Percentiles rank a stretch among this genome's conserved stretches.
Conservation (phyloP, 2,797 vertebrate species). For the Lateolabrax maculatus region DNA sequence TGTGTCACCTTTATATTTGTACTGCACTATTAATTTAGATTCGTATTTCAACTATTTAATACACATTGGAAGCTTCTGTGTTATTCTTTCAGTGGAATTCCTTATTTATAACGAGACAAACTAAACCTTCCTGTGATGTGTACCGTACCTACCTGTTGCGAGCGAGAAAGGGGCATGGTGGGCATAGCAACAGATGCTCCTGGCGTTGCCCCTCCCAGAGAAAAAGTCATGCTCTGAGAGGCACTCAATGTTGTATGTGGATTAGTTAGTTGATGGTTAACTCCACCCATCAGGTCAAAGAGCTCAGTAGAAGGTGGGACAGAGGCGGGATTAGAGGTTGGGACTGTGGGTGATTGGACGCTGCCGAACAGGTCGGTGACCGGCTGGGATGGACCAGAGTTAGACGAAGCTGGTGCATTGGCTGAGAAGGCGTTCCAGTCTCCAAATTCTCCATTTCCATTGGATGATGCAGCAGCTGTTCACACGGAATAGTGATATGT, state of each 20-base stretch:
- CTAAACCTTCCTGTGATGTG: neutral
- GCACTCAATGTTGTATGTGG: slow-evolving; percentile 89
- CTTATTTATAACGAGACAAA: neutral
- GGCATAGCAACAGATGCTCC: slow-evolving; percentile 69
- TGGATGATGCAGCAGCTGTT: slow-evolving; percentile 86
- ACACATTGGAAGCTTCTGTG: neutral
- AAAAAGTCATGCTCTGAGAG: slow-evolving; percentile 97
- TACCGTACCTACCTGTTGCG: slow-evolving; percentile 75
- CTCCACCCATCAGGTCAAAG: slow-evolving; percentile 93
- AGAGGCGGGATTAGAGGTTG: slow-evolving; percentile 70
- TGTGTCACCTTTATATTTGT: neutral
- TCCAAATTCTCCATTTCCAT: slow-evolving; percentile 95
- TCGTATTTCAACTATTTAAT: neutral
- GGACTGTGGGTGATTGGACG: slow-evolving; percentile 75
- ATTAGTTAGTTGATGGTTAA: slow-evolving; percentile 81
- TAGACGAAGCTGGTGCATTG: slow-evolving; percentile 78
- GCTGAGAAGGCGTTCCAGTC: slow-evolving; percentile 95
- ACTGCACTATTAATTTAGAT: neutral
- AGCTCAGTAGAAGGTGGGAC: slow-evolving; percentile 89
- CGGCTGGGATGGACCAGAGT: slow-evolving; percentile 72
- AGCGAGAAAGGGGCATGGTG: slow-evolving; percentile 75
- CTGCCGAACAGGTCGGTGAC: slow-evolving; percentile 86
- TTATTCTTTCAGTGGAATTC: neutral
- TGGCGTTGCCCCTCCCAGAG: slow-evolving; percentile 85
- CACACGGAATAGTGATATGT: neutral